Evolutionary conservation across 2,797 vertebrate species (phyloP), one percentile per base, ranked within the genome.

Genomic region (Myotis findleyi): DNA sequence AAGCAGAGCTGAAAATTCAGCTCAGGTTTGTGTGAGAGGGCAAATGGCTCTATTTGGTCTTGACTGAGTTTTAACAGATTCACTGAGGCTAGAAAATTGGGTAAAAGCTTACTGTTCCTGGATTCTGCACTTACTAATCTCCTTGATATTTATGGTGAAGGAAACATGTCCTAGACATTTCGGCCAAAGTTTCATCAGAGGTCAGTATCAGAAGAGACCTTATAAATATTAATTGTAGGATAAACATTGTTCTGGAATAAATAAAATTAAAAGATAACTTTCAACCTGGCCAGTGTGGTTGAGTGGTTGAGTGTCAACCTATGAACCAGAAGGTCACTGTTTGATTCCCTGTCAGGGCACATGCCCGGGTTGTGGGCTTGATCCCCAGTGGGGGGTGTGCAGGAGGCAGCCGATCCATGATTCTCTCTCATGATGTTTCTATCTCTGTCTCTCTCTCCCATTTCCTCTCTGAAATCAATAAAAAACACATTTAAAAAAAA

Each of bases 31-130:
- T 96, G 66, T 87, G 96, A 98, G 97, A 95, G 95, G 87, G 91
- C 72, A 97, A 96, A 98, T 97, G 97, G 95, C 89, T 98, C 66
- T 96, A 82, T 97, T 97, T 98, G 94, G 93, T 95, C 96, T 96
- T 33, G 66, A 93, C 82, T 91, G 93, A 96, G 81, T 85, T 97
- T 92, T 86, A 95, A 96, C 97, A 98, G 92, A 97, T 97, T 96
- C 97, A 76, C 55, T 75, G 92, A 95, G 36, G 88, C 77, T 89
- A 97, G 95, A 97, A 98, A 98, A 98, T 96, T 97, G 97, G 79
- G 71, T 81, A 95, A 96, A 94, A 94, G 94, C 84, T 98, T 97
- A 97, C 83, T 72, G 75, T 1, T 36, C 95, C 95, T 97, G 96
- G 98, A 98, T 97, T 88, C 51, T 16, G 89, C 49, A 93, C 90